These are phyloP conservation scores for Hirtodrosophila duncani DNA, from an alignment of 2,888 invertebrate species.

Conservation along the genomic window DNA sequence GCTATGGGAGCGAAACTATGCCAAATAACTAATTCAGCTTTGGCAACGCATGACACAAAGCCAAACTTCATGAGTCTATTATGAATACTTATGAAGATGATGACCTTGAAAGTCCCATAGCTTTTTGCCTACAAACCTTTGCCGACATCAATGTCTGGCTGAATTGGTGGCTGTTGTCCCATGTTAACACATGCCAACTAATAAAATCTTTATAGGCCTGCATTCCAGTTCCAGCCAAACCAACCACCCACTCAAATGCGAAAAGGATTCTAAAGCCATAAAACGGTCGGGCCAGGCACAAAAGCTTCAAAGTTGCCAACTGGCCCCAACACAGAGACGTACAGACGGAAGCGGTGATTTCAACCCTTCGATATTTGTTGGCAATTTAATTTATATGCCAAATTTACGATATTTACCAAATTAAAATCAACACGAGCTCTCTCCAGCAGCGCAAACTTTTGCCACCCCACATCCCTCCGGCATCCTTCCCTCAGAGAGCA, in stretches of 20 bases:
- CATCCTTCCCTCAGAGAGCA: constrained; percentile 12
- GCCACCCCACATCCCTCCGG: background rate
- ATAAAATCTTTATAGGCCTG: constrained; percentile 61
- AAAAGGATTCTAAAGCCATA: constrained; percentile 56
- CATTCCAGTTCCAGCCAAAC: constrained; percentile 3
- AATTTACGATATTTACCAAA: constrained; percentile 60
- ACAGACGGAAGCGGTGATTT: constrained; percentile 36
- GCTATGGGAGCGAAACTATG: no score
- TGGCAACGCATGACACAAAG: constrained; percentile 4
- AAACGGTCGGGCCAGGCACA: constrained; percentile 42
- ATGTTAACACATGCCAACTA: constrained; percentile 64
- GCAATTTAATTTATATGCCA: constrained; percentile 60
- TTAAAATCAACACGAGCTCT: constrained; percentile 64
- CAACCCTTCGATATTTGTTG: constrained; percentile 60
- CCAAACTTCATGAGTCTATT: constrained; percentile 2
- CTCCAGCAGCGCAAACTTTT: background rate
- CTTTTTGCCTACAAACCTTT: constrained; percentile 10
- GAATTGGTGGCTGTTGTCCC: constrained; percentile 18
- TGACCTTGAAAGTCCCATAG: constrained; percentile 21
- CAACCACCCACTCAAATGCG: background rate
- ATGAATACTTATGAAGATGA: constrained; percentile 30
- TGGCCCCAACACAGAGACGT: constrained; percentile 2
- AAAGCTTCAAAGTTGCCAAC: background rate
- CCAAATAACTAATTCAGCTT: no score
- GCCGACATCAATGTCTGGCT: constrained; percentile 43